These are phyloP conservation scores for Scaptomyza parva DNA, from an alignment of 2,888 invertebrate genomes.

Conservation along the genomic window DNA sequence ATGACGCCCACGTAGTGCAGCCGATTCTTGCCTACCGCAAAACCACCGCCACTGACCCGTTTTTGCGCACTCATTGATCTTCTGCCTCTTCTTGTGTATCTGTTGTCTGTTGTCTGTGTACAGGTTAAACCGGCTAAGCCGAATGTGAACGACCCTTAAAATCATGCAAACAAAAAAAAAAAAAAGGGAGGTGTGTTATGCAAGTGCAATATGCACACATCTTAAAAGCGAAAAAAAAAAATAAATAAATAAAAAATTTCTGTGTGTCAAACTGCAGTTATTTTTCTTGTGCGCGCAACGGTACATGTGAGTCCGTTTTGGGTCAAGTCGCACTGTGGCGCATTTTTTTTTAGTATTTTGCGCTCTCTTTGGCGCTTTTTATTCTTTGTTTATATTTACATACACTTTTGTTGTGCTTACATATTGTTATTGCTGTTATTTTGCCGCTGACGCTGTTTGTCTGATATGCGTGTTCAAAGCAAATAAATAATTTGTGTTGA, in stretches of 20 bases:
- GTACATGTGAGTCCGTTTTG: conserved; percentile 23
- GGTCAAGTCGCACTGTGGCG: conserved; percentile 45
- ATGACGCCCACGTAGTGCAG: conserved; percentile 61
- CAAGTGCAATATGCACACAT: conserved; percentile 39
- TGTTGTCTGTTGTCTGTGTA: conserved; percentile 54
- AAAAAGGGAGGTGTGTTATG: conserved; percentile 49
- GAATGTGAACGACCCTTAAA: conserved; percentile 66
- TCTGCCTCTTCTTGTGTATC: conserved; percentile 68
- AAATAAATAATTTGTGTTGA: conserved; percentile 38
- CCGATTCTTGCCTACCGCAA: conserved; percentile 45
- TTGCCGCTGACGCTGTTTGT: conserved; percentile 10
- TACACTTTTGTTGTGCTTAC: conserved; percentile 64
- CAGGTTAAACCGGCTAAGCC: conserved; percentile 68
- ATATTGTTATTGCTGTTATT: conserved; percentile 50
- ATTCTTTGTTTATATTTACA: conserved; percentile 77
- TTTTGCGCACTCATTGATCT: conserved; percentile 76
- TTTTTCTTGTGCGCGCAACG: conserved; percentile 14
- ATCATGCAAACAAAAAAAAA: conserved; percentile 5
- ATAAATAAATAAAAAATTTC: neutral
- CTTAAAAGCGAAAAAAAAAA: conserved; percentile 34
- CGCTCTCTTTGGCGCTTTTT: conserved; percentile 56
- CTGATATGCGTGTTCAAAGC: conserved; percentile 19
- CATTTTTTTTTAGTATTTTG: conserved; percentile 21
- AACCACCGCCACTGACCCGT: conserved; percentile 68
- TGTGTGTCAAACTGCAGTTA: conserved; percentile 12